phyloP scores from a whole-genome alignment of 2,888 invertebrate species.

The Ptychoptera albimana region DNA sequence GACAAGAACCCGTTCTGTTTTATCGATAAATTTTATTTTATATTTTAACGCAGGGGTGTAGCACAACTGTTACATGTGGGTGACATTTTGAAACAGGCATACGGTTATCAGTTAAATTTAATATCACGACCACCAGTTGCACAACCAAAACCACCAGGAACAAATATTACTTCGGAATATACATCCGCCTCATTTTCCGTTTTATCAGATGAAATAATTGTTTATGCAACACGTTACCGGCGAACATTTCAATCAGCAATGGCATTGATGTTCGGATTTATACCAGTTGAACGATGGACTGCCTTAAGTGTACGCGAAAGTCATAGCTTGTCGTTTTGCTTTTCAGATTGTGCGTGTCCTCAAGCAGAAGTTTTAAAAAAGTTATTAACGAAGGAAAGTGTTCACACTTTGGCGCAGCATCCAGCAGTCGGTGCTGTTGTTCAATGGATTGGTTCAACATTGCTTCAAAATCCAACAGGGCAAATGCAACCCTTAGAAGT shows the following conservation, averaged over 20 bases:
- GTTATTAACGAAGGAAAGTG: constrained; percentile 34
- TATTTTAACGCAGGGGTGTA: constrained; percentile 39
- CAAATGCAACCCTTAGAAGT: constrained; percentile 45
- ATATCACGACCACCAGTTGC: constrained; percentile 16
- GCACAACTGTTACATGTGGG: constrained; percentile 72
- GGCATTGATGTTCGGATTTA: constrained; percentile 56
- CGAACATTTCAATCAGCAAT: constrained; percentile 84
- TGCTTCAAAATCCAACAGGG: constrained; percentile 46
- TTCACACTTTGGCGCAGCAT: constrained; percentile 50
- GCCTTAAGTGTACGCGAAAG: constrained; percentile 55
- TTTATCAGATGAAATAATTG: constrained; percentile 40
- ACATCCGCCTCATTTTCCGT: not conserved
- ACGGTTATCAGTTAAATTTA: constrained; percentile 31
- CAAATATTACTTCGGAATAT: not conserved
- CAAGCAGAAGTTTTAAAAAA: constrained; percentile 36
- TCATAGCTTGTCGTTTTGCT: constrained; percentile 72
- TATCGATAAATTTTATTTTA: not conserved
- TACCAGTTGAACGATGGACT: constrained; percentile 47
- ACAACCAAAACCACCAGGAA: constrained; percentile 19
- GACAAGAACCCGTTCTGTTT: not conserved
- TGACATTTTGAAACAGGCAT: constrained; percentile 41
- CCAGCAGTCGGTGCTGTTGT: constrained; percentile 58
- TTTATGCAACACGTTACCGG: constrained; percentile 70
- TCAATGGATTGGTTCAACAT: constrained; percentile 42
- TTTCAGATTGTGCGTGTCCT: constrained; percentile 65